Percentiles rank a stretch among this genome's conserved stretches.
These are phyloP conservation scores for Lasioglossum morio DNA, from an alignment of 2,888 invertebrate genomes.

Conservation along the genomic window DNA sequence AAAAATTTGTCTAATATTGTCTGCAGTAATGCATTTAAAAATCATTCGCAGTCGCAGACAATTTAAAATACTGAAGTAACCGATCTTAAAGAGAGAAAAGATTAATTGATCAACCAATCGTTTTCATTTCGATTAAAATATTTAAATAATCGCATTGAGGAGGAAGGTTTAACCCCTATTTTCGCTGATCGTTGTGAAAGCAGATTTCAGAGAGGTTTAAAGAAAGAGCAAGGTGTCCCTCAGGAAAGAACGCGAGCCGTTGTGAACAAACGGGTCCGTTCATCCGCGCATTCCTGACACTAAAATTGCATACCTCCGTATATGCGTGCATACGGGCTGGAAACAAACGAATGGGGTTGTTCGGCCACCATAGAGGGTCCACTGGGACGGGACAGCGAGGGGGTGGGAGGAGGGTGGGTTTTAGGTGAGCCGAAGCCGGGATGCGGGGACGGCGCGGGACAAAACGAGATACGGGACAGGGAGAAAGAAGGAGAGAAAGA, in stretches of 20 bases:
- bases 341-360: constrained; percentile 77
- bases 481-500: constrained; percentile 52
- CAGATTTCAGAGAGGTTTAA: not conserved
- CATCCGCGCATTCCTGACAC: constrained; percentile 72
- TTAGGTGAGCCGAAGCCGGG: constrained; percentile 26
- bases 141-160: too few relatives aligned
- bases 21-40: not conserved
- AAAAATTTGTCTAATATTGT: not conserved
- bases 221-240: constrained; percentile 12
- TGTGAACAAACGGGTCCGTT: constrained; percentile 52
- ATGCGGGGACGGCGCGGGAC: constrained; percentile 54
- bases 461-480: constrained; percentile 57
- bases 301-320: constrained; percentile 75
- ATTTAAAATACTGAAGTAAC: not conserved
- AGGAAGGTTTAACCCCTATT: not conserved
- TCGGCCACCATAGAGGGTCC: constrained; percentile 64
- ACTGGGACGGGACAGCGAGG: constrained; percentile 47
- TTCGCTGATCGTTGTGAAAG: not conserved
- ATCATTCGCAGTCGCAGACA: not conserved
- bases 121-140: not conserved
- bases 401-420: constrained; percentile 44
- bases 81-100: not conserved
- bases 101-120: not conserved
- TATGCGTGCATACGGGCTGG: constrained; percentile 66
- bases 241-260: constrained; percentile 26